Evolutionary conservation across 2,888 invertebrate genomes (phyloP), one percentile per base, ranked within the genome.

Genomic region (Pandemis heparana): DNA sequence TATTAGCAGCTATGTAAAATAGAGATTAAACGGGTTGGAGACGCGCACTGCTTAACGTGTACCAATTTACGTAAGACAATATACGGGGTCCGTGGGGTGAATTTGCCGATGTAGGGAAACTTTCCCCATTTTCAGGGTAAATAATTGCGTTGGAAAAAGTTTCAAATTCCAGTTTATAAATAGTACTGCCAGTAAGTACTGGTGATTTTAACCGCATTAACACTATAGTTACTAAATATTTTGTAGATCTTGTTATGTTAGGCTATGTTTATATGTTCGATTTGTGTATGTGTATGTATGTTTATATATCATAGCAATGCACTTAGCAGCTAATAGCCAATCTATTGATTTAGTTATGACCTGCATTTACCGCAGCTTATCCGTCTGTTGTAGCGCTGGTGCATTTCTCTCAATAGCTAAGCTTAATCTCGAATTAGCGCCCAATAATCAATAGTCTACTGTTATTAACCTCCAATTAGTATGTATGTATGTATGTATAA

Each of bases 1-100:
- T 67, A 71, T 71, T 71, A 71, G 65, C 60, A 66, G 66, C 66
- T 66, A 61, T 41, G 38, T 60, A 59, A 60, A 51, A 39, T 48
- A 48, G 53, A 63, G 62, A 70, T 62, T 62, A 62, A 70, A 70
- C 23, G 63, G 18, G 32, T 51, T 51, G 16, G 53, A 62, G 32
- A 53, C 62, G 41, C 56, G 56, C 56, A 56, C 12, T 23, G 56
- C 56, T 53, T 53, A 8, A 1, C 56, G 56, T 18, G 23, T 56
- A 56, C 56, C 56, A 56, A 56, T 56, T 56, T n/a, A 56, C 23
- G 56, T 56, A 12, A 56, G 56, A 56, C 56, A 56, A 56, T 56
- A 56, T 56, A 56, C 23, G 10, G 23, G 23, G 18, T 10, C 56
- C 23, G 23, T 56, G 23, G 12, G 23, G 56, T 18, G 10, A 23